phyloP scores from a whole-genome alignment of 2,113 vertebrate genomes.

The Sus scrofa region T2T-Sscrofa CM000826.6:103834501-103835000 shows the following conservation, averaged over 20 bases:
- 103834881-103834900: neutral
- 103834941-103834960: neutral
- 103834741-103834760: neutral
- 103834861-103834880: neutral
- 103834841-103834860: neutral
- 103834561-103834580: fast-evolving
- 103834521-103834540: fast-evolving
- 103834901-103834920: neutral
- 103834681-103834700: fast-evolving
- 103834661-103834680: fast-evolving
- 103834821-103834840: neutral
- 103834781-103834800: neutral
- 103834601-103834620: neutral
- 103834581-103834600: fast-evolving
- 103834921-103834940: neutral
- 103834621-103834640: neutral
- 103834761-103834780: neutral
- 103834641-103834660: neutral
- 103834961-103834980: neutral
- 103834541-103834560: neutral
- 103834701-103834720: neutral
- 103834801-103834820: neutral
- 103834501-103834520: neutral
- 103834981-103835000: neutral
- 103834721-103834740: neutral